These are phyloP conservation scores for Telmatherina bonti DNA, from an alignment of 2,797 vertebrate species.

Conservation along the genomic window DNA sequence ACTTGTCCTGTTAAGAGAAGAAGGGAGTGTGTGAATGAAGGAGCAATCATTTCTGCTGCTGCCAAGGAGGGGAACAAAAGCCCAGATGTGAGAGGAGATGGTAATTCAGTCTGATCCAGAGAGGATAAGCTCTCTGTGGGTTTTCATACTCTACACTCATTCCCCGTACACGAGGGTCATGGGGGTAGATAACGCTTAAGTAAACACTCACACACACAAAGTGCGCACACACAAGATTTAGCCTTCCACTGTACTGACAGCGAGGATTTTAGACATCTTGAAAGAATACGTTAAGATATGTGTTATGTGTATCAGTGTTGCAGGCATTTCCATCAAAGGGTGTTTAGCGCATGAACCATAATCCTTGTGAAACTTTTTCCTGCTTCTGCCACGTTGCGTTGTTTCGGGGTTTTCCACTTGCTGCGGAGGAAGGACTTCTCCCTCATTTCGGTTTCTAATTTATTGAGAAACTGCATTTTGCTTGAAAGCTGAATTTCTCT, in stretches of 20 bases:
- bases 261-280: background rate
- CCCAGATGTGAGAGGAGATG: constrained; percentile 89
- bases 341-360: too few relatives aligned
- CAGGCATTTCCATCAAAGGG: too few relatives aligned
- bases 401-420: too few relatives aligned
- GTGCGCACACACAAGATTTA: constrained; percentile 7
- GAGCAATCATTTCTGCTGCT: constrained; percentile 88
- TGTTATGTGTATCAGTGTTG: too few relatives aligned
- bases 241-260: constrained; percentile 7
- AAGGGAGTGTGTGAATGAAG: constrained; percentile 78
- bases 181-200: constrained; percentile 70
- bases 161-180: constrained; percentile 72
- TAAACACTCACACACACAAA: constrained; percentile 44
- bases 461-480: too few relatives aligned
- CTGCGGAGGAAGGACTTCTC: too few relatives aligned
- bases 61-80: constrained; percentile 86
- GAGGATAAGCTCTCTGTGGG: constrained; percentile 89
- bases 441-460: too few relatives aligned
- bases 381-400: too few relatives aligned
- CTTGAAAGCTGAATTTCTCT: too few relatives aligned
- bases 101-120: constrained; percentile 88
- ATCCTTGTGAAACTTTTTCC: too few relatives aligned
- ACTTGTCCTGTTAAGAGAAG: constrained; percentile 75
- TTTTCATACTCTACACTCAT: constrained; percentile 85
- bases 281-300: background rate